phyloP scores from a whole-genome alignment of 2,797 vertebrate species.

The Siniperca scherzeri region DNA sequence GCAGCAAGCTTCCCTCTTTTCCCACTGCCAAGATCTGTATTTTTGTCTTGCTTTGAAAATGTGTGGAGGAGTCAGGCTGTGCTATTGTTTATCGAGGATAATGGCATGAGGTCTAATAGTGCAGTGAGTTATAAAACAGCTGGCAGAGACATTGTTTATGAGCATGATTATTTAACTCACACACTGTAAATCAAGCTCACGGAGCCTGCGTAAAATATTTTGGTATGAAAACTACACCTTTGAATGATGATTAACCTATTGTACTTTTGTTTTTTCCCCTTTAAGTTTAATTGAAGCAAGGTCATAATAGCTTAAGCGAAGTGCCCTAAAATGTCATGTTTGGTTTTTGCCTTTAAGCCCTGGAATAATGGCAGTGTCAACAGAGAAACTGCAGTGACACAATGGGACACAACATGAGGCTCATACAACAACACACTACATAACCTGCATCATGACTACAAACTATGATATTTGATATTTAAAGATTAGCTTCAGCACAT shows the following conservation, averaged over 20 bases:
- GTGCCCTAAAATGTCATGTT: conserved; percentile 28
- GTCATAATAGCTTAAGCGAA: conserved; percentile 6
- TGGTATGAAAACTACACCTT: background rate
- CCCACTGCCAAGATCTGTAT: conserved; percentile 61
- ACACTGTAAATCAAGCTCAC: conserved; percentile 6
- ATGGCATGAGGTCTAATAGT: conserved; percentile 41
- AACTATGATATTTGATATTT: background rate
- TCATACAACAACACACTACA: conserved; percentile 3
- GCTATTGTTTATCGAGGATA: conserved; percentile 67
- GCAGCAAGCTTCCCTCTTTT: conserved; percentile 47
- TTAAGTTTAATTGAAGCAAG: conserved; percentile 19
- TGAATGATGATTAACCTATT: background rate
- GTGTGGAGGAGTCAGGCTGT: conserved; percentile 51
- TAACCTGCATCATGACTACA: background rate
- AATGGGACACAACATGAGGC: background rate
- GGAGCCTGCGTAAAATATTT: background rate
- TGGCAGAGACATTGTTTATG: conserved; percentile 43
- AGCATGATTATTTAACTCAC: conserved; percentile 16
- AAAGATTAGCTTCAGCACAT: conserved; percentile 8
- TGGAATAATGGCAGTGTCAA: conserved; percentile 51
- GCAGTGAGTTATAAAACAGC: conserved; percentile 44
- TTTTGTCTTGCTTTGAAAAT: conserved; percentile 64
- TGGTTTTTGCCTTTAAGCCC: conserved; percentile 32
- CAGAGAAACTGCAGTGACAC: conserved; percentile 16
- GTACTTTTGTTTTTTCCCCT: background rate